A percentile compares a stretch with the other conserved stretches of the same genome.
phyloP scores from a whole-genome alignment of 2,113 vertebrate species.

The Thalassoma bifasciatum region DNA sequence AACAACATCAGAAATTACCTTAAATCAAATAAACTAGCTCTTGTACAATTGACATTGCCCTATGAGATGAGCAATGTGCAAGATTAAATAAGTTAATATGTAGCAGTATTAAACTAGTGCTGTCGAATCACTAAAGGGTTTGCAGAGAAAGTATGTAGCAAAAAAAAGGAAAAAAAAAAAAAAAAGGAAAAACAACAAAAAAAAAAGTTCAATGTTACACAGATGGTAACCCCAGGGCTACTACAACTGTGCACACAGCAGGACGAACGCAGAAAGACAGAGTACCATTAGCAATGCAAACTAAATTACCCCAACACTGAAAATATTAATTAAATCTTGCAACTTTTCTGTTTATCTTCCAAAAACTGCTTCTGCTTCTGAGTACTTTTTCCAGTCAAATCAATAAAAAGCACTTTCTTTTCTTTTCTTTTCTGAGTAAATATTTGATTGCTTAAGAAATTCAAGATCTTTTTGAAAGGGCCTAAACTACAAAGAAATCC shows the following conservation, averaged over 20 bases:
- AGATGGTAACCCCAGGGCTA: conserved; percentile 50
- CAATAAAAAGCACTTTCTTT: not conserved
- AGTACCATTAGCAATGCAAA: conserved; percentile 57
- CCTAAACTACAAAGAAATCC: not conserved
- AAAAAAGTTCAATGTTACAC: conserved; percentile 33
- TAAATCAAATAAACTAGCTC: conserved; percentile 30
- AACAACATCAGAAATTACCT: conserved; percentile 30
- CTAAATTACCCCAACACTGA: conserved; percentile 44
- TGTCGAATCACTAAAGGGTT: conserved; percentile 32
- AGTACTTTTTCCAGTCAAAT: conserved; percentile 7
- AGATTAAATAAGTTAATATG: conserved; percentile 38
- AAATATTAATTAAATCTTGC: conserved; percentile 61
- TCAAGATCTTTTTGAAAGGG: not conserved
- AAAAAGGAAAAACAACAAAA: conserved; percentile 22
- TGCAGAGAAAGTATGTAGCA: conserved; percentile 25
- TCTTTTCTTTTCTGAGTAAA: not conserved
- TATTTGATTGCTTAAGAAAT: not conserved
- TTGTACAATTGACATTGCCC: conserved; percentile 18
- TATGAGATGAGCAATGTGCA: conserved; percentile 20
- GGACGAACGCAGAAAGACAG: conserved; percentile 49
- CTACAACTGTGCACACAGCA: conserved; percentile 52
- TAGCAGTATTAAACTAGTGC: conserved; percentile 49
- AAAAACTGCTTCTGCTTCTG: conserved; percentile 12
- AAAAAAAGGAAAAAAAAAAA: conserved; percentile 26
- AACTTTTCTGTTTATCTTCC: conserved; percentile 30